phyloP scores from a whole-genome alignment of 1,140 invertebrate species.

The Drosophila tristis region DNA sequence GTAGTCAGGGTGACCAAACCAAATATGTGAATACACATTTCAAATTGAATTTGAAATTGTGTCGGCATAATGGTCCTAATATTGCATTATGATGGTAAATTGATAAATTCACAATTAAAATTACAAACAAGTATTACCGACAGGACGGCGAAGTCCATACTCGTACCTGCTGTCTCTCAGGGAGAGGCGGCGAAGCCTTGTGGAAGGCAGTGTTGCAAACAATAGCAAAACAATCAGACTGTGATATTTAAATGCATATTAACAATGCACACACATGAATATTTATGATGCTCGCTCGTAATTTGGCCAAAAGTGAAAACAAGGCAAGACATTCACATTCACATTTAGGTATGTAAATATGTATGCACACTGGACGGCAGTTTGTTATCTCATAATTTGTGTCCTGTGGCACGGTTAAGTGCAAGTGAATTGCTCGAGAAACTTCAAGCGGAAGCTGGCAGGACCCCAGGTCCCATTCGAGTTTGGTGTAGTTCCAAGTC shows the following conservation, averaged over 20 bases:
- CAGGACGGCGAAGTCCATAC: not conserved
- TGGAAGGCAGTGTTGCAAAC: slow-evolving; percentile 21
- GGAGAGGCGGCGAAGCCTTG: slow-evolving; percentile 18
- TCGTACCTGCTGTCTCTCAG: not conserved
- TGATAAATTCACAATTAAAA: slow-evolving; percentile 79
- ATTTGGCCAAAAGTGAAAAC: slow-evolving; percentile 20
- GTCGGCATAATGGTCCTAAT: slow-evolving; percentile 65
- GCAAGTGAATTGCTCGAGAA: slow-evolving; percentile 23
- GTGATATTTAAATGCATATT: slow-evolving; percentile 56
- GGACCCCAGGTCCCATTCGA: not conserved
- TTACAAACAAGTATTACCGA: slow-evolving; percentile 52
- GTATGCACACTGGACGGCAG: not conserved
- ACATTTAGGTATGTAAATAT: too few relatives aligned
- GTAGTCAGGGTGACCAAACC: slow-evolving; percentile 5
- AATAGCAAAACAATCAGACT: slow-evolving; percentile 53
- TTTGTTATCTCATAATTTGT: slow-evolving; percentile 45
- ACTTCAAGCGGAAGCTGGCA: slow-evolving; percentile 19
- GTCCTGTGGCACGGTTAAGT: slow-evolving; percentile 22
- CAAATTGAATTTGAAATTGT: slow-evolving; percentile 75
- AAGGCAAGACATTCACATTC: too few relatives aligned
- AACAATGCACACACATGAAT: slow-evolving; percentile 35
- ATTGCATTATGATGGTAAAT: slow-evolving; percentile 75
- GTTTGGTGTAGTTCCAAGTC: not conserved
- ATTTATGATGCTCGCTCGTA: slow-evolving; percentile 30
- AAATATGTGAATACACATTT: slow-evolving; percentile 71